Evolutionary conservation across 2,797 vertebrate species (phyloP).

Genomic region (Periparus ater): DNA sequence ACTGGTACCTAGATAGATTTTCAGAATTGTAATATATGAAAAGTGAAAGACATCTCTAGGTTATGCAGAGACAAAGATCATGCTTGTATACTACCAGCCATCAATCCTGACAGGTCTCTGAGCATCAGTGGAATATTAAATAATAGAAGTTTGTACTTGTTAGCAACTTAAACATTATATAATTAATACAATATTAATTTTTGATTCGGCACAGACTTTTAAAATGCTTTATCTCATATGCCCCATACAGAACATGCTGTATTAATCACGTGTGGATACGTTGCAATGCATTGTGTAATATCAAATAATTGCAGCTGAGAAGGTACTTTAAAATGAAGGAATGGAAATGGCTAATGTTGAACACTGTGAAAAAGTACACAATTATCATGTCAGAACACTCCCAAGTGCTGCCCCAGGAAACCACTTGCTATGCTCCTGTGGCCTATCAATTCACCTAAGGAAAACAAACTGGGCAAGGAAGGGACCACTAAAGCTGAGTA

Average conservation of each 20-base stretch:
- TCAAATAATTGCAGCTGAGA: background rate
- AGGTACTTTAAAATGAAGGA: background rate
- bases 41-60: background rate
- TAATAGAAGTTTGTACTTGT: background rate
- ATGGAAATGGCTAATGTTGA: background rate
- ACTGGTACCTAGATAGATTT: background rate
- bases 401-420: background rate
- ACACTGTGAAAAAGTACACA: fast-evolving
- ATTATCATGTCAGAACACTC: background rate
- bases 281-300: background rate
- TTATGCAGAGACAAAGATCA: background rate
- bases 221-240: background rate
- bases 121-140: background rate
- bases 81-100: background rate
- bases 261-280: background rate
- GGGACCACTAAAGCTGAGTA: background rate
- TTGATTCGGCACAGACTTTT: background rate
- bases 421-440: background rate
- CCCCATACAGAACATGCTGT: fast-evolving
- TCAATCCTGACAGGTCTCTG: background rate
- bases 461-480: background rate
- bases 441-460: background rate
- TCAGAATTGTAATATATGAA: background rate
- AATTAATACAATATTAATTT: background rate
- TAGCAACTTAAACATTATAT: background rate